Evolutionary conservation across 2,113 vertebrate species (phyloP), one percentile per base, ranked within the genome.

Genomic region (Meriones unguiculatus): DNA sequence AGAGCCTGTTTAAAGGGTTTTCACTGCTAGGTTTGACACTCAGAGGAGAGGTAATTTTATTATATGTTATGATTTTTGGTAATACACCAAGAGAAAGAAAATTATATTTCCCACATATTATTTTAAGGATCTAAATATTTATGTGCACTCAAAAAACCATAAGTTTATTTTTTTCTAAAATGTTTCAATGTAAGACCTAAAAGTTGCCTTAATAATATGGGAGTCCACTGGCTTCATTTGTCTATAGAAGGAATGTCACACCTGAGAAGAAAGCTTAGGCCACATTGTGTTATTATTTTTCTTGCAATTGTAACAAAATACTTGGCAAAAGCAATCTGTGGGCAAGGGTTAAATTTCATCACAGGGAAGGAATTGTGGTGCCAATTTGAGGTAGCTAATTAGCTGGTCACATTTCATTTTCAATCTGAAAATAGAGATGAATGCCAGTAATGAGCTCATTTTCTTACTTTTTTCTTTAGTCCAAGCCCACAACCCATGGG

Each of bases 61-160:
- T 87, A 41, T 25, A 70, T 38, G 13, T 62, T 69, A 77, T 67
- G 3, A 91, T 77, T 89, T 46, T 67, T 94, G 52, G 57, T 59
- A 7, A 77, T n/a, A 76, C 41, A 67, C 67, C 54, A 24, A 89
- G 22, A 91, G 73, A 22, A 95, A 17, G 14, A 32, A 52, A 86
- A 50, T 22, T 22, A 1, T 92, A 76, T 85, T 86, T 90, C 32
- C 76, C 93, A 90, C 76, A 35, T 82, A n/a, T 69, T 95, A 65
- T 18, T 65, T 84, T 80, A 86, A 94, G 54, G 0, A 17, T 82
- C 32, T 4, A 89, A 97, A 97, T 75, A 92, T 25, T 73, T 89
- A 85, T n/a, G 30, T 62, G 50, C 52, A 35, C 59, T 90, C 69
- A 93, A 94, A 92, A 90, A 59, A 57, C 13, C 32, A 75, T 54